phyloP scores from a whole-genome alignment of 2,113 vertebrate species.

The Hypomesus transpacificus region DNA sequence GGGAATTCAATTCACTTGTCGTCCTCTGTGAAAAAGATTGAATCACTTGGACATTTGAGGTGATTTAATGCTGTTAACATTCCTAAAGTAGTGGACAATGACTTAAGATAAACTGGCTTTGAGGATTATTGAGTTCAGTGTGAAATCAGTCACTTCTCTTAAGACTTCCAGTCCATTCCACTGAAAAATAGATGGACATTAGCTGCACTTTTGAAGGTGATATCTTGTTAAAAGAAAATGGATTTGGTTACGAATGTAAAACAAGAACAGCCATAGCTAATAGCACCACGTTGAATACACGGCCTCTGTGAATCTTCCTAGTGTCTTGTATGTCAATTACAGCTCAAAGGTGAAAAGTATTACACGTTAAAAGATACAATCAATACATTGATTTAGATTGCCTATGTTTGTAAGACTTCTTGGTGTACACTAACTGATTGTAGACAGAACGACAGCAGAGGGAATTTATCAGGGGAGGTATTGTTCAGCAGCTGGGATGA shows the following conservation, averaged over 20 bases:
- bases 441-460: background rate
- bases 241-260: constrained; percentile 50
- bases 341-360: too few relatives aligned
- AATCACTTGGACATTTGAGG: constrained; percentile 73
- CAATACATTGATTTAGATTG: too few relatives aligned
- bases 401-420: too few relatives aligned
- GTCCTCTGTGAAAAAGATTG: constrained; percentile 70
- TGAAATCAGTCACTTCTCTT: constrained; percentile 68
- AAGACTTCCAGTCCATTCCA: constrained; percentile 60
- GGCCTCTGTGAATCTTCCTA: constrained; percentile 13
- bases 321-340: constrained; percentile 20
- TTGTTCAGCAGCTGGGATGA: constrained; percentile 12
- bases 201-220: constrained; percentile 59
- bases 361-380: too few relatives aligned
- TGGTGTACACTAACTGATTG: too few relatives aligned
- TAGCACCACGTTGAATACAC: too few relatives aligned
- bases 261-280: constrained; percentile 29
- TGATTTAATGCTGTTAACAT: constrained; percentile 75
- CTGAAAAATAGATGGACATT: constrained; percentile 65
- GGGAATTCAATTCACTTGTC: constrained; percentile 71
- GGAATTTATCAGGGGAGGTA: background rate
- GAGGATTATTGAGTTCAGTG: constrained; percentile 65
- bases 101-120: constrained; percentile 53
- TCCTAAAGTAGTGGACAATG: constrained; percentile 55
- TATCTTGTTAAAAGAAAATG: constrained; percentile 52